Evolutionary conservation across 64 coral and sea anemone species (phyloP), one percentile per base, ranked within the genome.

Genomic region (Montipora efflorescens): DNA sequence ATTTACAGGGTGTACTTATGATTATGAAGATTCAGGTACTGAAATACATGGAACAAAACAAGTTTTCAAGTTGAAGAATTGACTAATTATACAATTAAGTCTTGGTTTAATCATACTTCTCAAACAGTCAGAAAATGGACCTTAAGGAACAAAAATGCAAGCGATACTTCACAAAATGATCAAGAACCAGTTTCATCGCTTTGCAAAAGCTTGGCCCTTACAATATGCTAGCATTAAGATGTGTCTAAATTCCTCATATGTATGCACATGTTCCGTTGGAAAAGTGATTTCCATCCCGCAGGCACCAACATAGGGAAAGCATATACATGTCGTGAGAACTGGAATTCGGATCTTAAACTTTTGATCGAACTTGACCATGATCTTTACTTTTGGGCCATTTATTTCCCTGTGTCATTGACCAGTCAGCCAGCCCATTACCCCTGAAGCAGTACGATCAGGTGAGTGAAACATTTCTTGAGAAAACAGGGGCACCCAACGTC

Each of bases 381-480:
- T 86, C 75, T 95, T 76, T 66, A 76, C n/a, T 72, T 73, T 69
- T 55, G 25, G 8, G 1, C 88, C 93, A 87, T 57, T 74, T 7
- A 93, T 21, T 58, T 83, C 28, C 82, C 88, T 16, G 77, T 91
- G 88, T 69, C 48, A 77, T 64, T 87, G 75, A 0, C 88, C 74
- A 69, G 81, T 91, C 8, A 95, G 43, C 88, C 88, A 95, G 51
- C 80, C 87, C 87, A 90, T 95, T 46, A 86, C 80, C n/a, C 93
- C 93, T 91, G 88, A 72, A 53, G 88, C 45, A 87, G 49, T 72
- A 46, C 87, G 55, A 8, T 95, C 93, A 70, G 93, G 59, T 91
- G 81, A 84, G 1, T 59, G 59, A 95, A 87, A 95, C 18, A 57
- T 48, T 15, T 79, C 47, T 61, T 25, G 23, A 25, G 23, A 25